These are phyloP conservation scores for Hipparchia semele DNA, from an alignment of 2,888 invertebrate genomes.

Conservation along the genomic window DNA sequence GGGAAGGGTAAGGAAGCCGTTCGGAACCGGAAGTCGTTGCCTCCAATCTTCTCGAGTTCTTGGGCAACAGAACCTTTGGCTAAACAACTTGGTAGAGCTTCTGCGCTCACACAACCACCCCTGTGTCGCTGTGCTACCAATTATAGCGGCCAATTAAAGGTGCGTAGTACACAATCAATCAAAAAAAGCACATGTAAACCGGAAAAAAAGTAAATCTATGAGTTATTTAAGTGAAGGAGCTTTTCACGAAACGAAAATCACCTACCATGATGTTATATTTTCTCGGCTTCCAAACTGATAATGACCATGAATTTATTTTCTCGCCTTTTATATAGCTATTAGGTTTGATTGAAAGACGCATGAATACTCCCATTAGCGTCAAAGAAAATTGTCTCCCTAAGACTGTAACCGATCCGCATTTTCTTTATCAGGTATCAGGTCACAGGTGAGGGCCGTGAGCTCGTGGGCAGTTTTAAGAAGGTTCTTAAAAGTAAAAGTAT, in stretches of 20 bases:
- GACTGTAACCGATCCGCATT: slow-evolving; percentile 40
- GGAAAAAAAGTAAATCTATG: background rate
- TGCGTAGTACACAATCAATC: too few relatives aligned
- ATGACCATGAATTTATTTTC: slow-evolving; percentile 40
- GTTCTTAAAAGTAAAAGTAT: background rate
- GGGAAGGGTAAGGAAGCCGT: too few relatives aligned
- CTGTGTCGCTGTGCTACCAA: too few relatives aligned
- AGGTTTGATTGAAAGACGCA: slow-evolving; percentile 59
- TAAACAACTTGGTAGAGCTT: too few relatives aligned
- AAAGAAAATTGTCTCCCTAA: slow-evolving; percentile 28
- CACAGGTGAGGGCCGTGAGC: slow-evolving; percentile 17
- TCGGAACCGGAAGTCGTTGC: too few relatives aligned
- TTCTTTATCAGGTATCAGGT: slow-evolving; percentile 33
- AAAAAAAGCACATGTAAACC: background rate
- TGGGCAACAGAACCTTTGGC: too few relatives aligned
- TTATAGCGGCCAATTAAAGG: too few relatives aligned
- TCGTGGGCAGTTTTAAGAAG: background rate
- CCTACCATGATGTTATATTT: slow-evolving; percentile 60
- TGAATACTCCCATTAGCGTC: slow-evolving; percentile 67
- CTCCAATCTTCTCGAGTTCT: too few relatives aligned
- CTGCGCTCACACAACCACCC: too few relatives aligned
- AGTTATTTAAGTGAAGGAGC: slow-evolving; percentile 7
- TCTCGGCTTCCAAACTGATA: slow-evolving; percentile 42
- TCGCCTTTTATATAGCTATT: slow-evolving; percentile 60
- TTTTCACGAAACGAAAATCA: slow-evolving; percentile 11